These are phyloP conservation scores for Leptodirus hochenwartii DNA, from an alignment of 2,888 invertebrate species.

Conservation along the genomic window DNA sequence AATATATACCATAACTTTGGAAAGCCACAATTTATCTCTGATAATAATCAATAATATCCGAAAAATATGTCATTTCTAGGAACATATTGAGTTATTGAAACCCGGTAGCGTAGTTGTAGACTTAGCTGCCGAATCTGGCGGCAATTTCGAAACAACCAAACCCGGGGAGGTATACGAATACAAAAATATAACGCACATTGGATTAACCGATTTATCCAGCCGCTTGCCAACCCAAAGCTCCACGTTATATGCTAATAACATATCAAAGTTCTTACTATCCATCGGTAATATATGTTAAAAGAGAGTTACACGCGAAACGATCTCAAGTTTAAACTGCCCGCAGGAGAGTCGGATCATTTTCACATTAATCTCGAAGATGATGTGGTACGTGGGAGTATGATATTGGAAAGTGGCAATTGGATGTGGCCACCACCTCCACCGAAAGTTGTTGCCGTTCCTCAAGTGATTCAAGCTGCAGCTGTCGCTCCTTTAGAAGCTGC, in stretches of 20 bases:
- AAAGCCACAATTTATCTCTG: too few relatives aligned
- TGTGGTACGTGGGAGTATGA: slow-evolving; percentile 67
- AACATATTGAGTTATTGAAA: slow-evolving; percentile 63
- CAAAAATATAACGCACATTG: slow-evolving; percentile 70
- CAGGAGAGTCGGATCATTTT: slow-evolving; percentile 63
- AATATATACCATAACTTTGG: too few relatives aligned
- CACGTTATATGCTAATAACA: slow-evolving; percentile 79
- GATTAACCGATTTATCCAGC: slow-evolving; percentile 69
- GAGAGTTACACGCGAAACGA: too few relatives aligned
- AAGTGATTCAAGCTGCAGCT: slow-evolving; percentile 26
- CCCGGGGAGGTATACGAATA: slow-evolving; percentile 57
- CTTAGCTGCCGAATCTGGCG: slow-evolving; percentile 76
- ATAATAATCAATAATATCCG: too few relatives aligned
- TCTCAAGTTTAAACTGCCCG: too few relatives aligned
- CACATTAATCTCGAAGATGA: slow-evolving; percentile 68
- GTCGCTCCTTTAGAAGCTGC: slow-evolving; percentile 17
- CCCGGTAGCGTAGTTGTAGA: slow-evolving; percentile 82
- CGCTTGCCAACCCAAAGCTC: slow-evolving; percentile 74
- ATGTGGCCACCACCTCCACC: slow-evolving; percentile 67
- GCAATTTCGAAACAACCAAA: slow-evolving; percentile 65
- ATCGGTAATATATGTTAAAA: slow-evolving; percentile 46
- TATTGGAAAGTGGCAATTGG: slow-evolving; percentile 53
- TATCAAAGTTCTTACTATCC: slow-evolving; percentile 68
- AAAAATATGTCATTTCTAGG: too few relatives aligned
- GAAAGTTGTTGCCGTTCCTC: slow-evolving; percentile 31